Evolutionary conservation across 2,888 invertebrate genomes (phyloP).

Genomic region (Cistogaster globosa): DNA sequence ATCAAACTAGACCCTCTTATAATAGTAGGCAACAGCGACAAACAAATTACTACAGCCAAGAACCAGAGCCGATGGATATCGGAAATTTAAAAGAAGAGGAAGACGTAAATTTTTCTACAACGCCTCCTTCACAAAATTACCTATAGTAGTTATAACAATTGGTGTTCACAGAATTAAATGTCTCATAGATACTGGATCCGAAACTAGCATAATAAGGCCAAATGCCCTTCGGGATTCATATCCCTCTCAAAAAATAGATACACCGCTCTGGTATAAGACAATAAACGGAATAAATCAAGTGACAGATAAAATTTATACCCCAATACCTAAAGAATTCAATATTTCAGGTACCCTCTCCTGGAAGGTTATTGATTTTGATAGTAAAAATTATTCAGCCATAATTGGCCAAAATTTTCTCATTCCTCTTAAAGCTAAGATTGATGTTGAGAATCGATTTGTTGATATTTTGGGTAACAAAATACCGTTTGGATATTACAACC

Average conservation of each 20-base stretch:
- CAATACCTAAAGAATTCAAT: slow-evolving; percentile 66
- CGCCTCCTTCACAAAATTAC: slow-evolving; percentile 22
- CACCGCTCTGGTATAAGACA: slow-evolving; percentile 52
- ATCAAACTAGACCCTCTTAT: background rate
- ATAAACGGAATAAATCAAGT: slow-evolving; percentile 65
- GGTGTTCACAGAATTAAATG: slow-evolving; percentile 28
- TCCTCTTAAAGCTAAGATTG: slow-evolving; percentile 32
- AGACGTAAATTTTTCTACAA: slow-evolving; percentile 33
- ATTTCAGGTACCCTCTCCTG: slow-evolving; percentile 57
- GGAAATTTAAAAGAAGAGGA: slow-evolving; percentile 28
- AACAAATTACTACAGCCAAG: background rate
- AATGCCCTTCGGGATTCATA: slow-evolving; percentile 15
- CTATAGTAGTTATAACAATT: slow-evolving; percentile 34
- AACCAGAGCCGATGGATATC: slow-evolving; percentile 23
- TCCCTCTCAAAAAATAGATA: slow-evolving; percentile 39
- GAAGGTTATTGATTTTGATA: slow-evolving; percentile 55
- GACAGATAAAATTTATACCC: slow-evolving; percentile 53
- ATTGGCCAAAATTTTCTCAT: slow-evolving; percentile 59
- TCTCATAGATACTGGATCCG: slow-evolving; percentile 36
- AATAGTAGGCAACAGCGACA: slow-evolving; percentile 20
- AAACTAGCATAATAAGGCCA: slow-evolving; percentile 23
- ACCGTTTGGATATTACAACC: slow-evolving; percentile 27
- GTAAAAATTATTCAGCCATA: slow-evolving; percentile 59
- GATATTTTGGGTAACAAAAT: slow-evolving; percentile 43
- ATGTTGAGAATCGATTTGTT: slow-evolving; percentile 56